Percentiles rank a stretch among this genome's conserved stretches.
Evolutionary conservation across 1,140 invertebrate species (phyloP).

Genomic region (Cotesia chilonis): DNA sequence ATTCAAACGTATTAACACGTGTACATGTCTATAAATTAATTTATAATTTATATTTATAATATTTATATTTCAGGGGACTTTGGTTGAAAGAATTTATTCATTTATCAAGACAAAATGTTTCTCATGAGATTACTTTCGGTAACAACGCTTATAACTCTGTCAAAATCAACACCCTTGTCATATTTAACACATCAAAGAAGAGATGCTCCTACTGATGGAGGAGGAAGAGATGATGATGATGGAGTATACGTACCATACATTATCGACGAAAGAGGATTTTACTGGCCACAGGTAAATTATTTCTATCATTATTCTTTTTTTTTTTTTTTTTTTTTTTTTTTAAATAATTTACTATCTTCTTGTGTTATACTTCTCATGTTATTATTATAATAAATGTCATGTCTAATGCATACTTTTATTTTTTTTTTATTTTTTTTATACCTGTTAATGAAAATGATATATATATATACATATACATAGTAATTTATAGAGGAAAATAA

Average conservation of each 20-base stretch:
- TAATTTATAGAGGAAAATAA: no score
- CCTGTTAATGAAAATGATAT: no score
- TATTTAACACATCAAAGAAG: slow-evolving; percentile 49
- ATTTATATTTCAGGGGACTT: slow-evolving; percentile 1
- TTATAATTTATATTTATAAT: not conserved
- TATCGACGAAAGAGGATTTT: not conserved
- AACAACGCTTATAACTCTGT: slow-evolving; percentile 44
- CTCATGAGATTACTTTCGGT: slow-evolving; percentile 45
- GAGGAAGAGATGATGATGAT: not conserved
- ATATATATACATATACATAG: no score
- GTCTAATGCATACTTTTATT: no score
- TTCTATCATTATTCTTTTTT: not conserved
- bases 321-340: no score
- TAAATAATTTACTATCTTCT: no score
- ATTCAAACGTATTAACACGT: not conserved
- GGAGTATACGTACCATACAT: slow-evolving; percentile 16
- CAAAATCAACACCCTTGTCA: slow-evolving; percentile 46
- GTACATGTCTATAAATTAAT: not conserved
- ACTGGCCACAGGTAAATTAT: slow-evolving; percentile 13
- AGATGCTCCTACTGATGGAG: slow-evolving; percentile 28
- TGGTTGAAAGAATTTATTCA: not conserved
- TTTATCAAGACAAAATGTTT: slow-evolving; percentile 39
- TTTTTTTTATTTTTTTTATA: no score
- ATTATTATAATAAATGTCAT: no score
- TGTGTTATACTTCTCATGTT: no score